Base-by-base conservation (phyloP, 1,140 invertebrate species). In the Lepidotrigona ventralis region DNA sequence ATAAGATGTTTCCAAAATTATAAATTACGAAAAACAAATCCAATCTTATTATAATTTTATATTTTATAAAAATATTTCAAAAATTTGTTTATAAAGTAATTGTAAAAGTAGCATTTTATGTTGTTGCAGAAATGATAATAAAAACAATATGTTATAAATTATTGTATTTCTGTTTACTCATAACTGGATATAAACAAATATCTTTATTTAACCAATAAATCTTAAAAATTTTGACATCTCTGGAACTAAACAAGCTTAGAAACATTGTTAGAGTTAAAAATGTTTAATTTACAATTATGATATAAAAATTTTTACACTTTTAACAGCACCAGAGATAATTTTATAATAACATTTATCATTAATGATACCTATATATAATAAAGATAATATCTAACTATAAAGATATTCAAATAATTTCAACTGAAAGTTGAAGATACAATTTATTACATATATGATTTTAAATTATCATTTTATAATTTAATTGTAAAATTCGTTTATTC, bases 401-500 rank as follows among this genome's bases (percentile, higher is more conserved):
- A 66, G n/a, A 63, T 54, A 39, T 60, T 21, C 21, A 33, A 21
- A 76, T 63, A 33, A 23, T 54, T 21, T 39, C 19, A 14, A 60
- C 26, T 51, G 29, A 51, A 77, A 77, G 15, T n/a, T 46, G 39
- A 46, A 74, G 1, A 60, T 68, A 6, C 46, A 70, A 71, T 71
- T 60, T 79, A 58, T 68, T 80, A 12, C n/a, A 53, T 60, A 21
- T 6, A 51, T 53, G 19, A n/a, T 80, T 63, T 63, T 23, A 72
- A 15, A 63, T 58, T 68, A 56, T 53, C 46, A 81, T 54, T 54
- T 0, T 21, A 68, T 46, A 60, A 15, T 76, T n/a, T 69, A 80
- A 51, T 72, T 19, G 39, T 66, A 64, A 64, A 74, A 19, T 82
- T 75, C 33, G 56, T 58, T 81, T 69, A 75, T 54, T 66, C 19